Percentiles rank a stretch among this genome's conserved stretches.
Evolutionary conservation across 2,888 invertebrate species (phyloP).

Genomic region (Drosophila parthenogenetica): DNA sequence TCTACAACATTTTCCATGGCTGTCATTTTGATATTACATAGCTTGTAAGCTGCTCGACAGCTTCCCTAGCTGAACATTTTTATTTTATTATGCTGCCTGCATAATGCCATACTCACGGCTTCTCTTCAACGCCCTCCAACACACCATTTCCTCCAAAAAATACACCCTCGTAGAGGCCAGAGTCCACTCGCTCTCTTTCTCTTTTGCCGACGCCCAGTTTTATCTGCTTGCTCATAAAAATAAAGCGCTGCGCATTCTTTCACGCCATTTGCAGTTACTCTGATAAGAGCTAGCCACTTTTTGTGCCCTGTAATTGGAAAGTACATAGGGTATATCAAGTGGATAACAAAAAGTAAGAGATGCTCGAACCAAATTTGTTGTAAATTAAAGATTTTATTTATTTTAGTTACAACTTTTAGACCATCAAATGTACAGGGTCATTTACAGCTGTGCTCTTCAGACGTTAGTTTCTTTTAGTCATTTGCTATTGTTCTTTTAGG

Average conservation of each 20-base stretch:
- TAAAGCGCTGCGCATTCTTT: slow-evolving; percentile 80
- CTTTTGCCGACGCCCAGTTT: slow-evolving; percentile 45
- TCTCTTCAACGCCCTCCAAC: background rate
- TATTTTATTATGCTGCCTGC: slow-evolving; percentile 78
- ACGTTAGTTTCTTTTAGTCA: too few relatives aligned
- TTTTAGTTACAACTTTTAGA: too few relatives aligned
- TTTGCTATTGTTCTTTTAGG: background rate
- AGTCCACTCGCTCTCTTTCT: slow-evolving; percentile 21
- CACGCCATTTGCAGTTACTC: slow-evolving; percentile 79
- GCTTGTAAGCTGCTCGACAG: slow-evolving; percentile 66
- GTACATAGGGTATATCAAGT: background rate
- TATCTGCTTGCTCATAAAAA: slow-evolving; percentile 77
- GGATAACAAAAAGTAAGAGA: background rate
- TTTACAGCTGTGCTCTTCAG: too few relatives aligned
- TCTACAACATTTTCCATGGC: slow-evolving; percentile 70
- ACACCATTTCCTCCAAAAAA: background rate
- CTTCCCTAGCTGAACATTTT: slow-evolving; percentile 57
- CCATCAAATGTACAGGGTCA: too few relatives aligned
- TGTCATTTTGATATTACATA: slow-evolving; percentile 76
- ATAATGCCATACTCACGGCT: slow-evolving; percentile 54
- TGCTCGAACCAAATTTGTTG: too few relatives aligned
- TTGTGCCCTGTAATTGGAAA: slow-evolving; percentile 13
- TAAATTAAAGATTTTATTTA: too few relatives aligned
- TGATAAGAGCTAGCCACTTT: slow-evolving; percentile 71
- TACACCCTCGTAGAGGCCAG: background rate